Evolutionary conservation across 92 coral and sea anemone genomes (phyloP), one percentile per base, ranked within the genome.

Genomic region (Metridium senile): DNA sequence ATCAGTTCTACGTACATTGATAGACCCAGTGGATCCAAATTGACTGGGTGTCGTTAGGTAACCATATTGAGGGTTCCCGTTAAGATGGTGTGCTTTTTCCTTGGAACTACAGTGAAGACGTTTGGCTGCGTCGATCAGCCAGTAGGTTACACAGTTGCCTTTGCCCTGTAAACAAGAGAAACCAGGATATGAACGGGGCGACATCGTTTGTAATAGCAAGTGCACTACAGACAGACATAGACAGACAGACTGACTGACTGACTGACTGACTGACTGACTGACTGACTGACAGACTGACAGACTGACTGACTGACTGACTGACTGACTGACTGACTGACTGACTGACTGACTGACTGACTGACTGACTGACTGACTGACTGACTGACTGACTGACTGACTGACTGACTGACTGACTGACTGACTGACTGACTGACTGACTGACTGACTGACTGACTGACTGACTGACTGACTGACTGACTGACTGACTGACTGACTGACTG

Each of bases 71-170:
- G 97, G 97, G 81, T 84, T 86, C 1, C 97, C 97, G 46, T 91
- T 91, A 0, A 85, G 82, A 3, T 86, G 93, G 6, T 70, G 81
- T 23, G 46, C 72, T 51, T 84, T 86, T 7, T 43, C 86, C 65
- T 88, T 91, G 46, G 59, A n/a, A 64, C 84, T 90, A 43, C 68
- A 53, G 20, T 76, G 79, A 11, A 78, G 86, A 33, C 86, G 76
- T 34, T 86, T 80, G 53, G 78, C 83, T 9, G 97, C 87, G 49
- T 80, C 86, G 26, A 88, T 77, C 21, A 91, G 70, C 97, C 97
- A 91, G 74, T 91, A 91, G 23, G 97, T 91, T 52, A 82, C 65
- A 8, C 92, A 89, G 33, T 84, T 88, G 0, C 97, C 97, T 80
- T 91, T 91, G 2, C 97, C 97, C 97, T 91, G 84, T 22, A 70